Percentiles rank a stretch among this genome's conserved stretches.
Conservation (phyloP, 1,140 invertebrate species). For the Chironomus striatipennis region DNA sequence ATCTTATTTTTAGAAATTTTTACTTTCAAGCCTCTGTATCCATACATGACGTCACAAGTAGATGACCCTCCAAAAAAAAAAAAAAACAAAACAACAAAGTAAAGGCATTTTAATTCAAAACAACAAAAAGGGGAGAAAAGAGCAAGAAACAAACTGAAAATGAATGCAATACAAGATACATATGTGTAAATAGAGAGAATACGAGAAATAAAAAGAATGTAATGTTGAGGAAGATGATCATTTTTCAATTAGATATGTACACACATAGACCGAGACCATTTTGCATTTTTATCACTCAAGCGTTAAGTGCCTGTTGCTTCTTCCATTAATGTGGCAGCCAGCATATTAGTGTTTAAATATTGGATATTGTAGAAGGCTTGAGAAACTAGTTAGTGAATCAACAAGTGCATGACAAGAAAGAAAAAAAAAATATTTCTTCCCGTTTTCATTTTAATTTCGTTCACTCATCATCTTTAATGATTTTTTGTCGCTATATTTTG, state of each 20-base stretch:
- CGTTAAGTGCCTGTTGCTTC: conserved; percentile 5
- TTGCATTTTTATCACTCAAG: neutral
- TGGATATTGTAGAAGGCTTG: neutral
- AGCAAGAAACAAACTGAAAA: neutral
- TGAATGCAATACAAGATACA: neutral
- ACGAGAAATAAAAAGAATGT: neutral
- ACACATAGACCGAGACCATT: neutral
- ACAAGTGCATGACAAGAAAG: neutral
- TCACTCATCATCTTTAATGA: too few relatives aligned
- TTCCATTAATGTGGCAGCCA: neutral
- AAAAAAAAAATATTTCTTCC: neutral
- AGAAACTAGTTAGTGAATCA: neutral
- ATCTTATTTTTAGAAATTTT: too few relatives aligned
- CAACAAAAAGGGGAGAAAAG: too few relatives aligned
- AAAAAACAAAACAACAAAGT: too few relatives aligned
- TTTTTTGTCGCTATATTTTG: too few relatives aligned
- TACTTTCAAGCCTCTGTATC: too few relatives aligned
- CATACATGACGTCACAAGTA: too few relatives aligned
- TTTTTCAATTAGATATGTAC: conserved; percentile 9
- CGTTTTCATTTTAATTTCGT: neutral
- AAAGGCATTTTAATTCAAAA: too few relatives aligned
- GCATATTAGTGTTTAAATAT: neutral
- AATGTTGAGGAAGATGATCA: conserved; percentile 12
- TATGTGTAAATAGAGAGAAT: neutral
- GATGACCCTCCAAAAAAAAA: too few relatives aligned